Percentiles rank a stretch among this genome's conserved stretches.
Conservation (phyloP, 1,140 invertebrate genomes). For the Dysdera silvatica region DNA sequence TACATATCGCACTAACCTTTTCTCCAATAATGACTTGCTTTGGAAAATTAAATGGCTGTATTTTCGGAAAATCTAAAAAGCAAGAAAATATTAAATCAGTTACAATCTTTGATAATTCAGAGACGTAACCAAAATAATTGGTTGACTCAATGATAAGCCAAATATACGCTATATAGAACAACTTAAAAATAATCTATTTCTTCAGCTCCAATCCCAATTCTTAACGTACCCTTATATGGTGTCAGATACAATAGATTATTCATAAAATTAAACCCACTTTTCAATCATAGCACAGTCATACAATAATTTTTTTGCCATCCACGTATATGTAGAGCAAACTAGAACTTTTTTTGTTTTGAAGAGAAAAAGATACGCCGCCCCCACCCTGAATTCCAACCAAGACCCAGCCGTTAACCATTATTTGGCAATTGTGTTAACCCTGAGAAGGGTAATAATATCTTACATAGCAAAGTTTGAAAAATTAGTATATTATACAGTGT, state of each 20-base stretch:
- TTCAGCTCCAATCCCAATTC: background rate
- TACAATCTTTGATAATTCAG: background rate
- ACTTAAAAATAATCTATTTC: background rate
- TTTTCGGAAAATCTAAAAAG: slow-evolving; percentile 6
- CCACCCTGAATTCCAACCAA: no score
- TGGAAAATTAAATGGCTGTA: slow-evolving; percentile 24
- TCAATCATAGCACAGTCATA: no score
- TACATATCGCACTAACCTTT: slow-evolving; percentile 19
- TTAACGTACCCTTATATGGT: background rate
- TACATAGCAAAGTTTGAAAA: no score
- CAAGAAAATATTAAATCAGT: background rate
- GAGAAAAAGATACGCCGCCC: no score
- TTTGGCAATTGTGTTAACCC: no score
- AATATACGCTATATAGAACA: background rate
- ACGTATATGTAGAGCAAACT: no score
- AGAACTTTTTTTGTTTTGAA: no score
- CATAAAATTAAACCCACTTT: no score
- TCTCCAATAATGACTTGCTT: slow-evolving; percentile 12
- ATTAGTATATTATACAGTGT: no score
- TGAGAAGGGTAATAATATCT: no score
- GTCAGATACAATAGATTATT: background rate
- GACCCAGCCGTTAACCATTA: no score
- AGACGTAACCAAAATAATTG: background rate
- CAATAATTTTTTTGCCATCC: no score
- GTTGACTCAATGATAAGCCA: background rate